Percentiles rank a stretch among this genome's conserved stretches.
These are phyloP conservation scores for Passer domesticus DNA, from an alignment of 2,113 vertebrate species.

Conservation along the genomic window DNA sequence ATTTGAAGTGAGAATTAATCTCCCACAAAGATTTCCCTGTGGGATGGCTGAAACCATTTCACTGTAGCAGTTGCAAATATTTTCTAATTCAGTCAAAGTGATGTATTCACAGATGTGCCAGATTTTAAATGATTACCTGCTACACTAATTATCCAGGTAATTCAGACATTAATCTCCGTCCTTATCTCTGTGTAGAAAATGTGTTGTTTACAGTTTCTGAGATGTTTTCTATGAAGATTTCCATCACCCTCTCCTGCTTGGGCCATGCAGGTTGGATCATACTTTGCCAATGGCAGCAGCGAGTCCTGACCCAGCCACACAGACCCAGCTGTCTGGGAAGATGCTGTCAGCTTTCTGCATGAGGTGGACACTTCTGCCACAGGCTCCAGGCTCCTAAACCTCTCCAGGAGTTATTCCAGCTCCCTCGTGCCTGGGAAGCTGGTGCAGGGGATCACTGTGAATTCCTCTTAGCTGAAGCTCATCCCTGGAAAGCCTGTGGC, in stretches of 20 bases:
- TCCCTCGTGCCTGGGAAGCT: neutral
- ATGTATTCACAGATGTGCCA: conserved; percentile 31
- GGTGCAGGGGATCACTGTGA: neutral
- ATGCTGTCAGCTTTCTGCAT: neutral
- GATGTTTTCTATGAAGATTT: neutral
- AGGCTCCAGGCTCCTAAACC: neutral
- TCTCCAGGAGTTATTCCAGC: neutral
- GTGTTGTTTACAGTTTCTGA: conserved; percentile 35
- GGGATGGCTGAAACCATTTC: conserved; percentile 1
- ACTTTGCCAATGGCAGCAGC: neutral
- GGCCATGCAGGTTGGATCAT: neutral
- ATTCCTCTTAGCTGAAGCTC: neutral
- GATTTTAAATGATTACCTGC: conserved; percentile 57
- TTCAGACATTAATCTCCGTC: conserved; percentile 43
- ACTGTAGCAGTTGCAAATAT: neutral
- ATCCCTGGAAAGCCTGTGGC: neutral
- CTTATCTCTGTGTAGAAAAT: neutral
- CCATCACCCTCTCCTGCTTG: neutral
- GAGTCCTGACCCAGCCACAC: neutral
- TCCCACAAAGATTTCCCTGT: neutral
- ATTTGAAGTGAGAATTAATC: conserved; percentile 57
- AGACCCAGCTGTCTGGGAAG: neutral
- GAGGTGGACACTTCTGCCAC: neutral
- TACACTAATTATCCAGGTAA: conserved; percentile 46
- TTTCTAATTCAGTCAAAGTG: conserved; percentile 33